Evolutionary conservation across 2,113 vertebrate species (phyloP).

Genomic region (Sarotherodon lohbergeri): DNA sequence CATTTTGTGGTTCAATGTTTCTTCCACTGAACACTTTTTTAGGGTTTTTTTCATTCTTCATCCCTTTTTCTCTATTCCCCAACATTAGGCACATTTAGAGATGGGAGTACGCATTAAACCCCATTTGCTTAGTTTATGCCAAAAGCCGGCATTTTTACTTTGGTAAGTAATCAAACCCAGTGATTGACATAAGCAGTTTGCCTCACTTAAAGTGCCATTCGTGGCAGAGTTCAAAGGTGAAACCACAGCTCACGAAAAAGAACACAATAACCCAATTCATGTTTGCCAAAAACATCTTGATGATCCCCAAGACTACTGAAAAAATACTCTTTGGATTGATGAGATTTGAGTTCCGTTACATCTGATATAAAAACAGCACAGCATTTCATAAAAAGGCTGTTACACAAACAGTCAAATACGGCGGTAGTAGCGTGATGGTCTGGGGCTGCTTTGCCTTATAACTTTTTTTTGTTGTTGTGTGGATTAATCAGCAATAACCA

Average conservation of each 20-base stretch:
- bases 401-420: neutral
- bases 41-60: accelerated
- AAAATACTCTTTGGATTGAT: neutral
- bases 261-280: neutral
- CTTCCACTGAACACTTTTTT: neutral
- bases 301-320: neutral
- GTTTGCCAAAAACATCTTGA: neutral
- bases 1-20: neutral
- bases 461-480: neutral
- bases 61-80: neutral
- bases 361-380: neutral
- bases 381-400: neutral
- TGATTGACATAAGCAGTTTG: neutral
- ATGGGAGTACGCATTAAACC: neutral
- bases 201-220: neutral
- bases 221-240: neutral
- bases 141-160: neutral
- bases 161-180: no score
- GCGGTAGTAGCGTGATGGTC: accelerated
- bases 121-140: neutral
- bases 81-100: neutral
- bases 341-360: neutral
- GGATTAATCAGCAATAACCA: neutral
- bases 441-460: neutral
- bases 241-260: neutral